Base-by-base conservation (phyloP, 2,113 vertebrate genomes). In the Onychostruthus taczanowskii region DNA sequence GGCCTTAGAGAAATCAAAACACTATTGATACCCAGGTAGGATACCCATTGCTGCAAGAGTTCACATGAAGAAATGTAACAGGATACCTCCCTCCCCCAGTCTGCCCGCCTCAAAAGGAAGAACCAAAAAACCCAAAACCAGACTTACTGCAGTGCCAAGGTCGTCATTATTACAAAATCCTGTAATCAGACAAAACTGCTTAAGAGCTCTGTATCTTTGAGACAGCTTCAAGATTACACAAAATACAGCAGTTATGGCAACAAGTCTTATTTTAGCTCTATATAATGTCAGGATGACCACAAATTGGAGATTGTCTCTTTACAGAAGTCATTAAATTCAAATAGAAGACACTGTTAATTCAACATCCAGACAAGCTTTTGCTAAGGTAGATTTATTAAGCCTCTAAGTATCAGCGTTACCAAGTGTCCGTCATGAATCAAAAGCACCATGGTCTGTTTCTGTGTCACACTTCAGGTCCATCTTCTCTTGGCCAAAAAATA, bases 71-170 rank as follows among this genome's bases (percentile, higher is more conserved):
- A 80, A 55, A 69, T n/a, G 23, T 0, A 58, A 43, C 39, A 77
- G 59, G 11, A 39, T 6, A 24, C 1, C 2, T 10, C 17, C 33
- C 22, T 58, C 6, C n/a, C n/a, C 10, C 10, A 61, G 0, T 8
- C 17, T 53, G 16, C 33, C 21, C 46, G 44, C 17, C 6, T 2
- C 7, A 18, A 53, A 64, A 58, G 27, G 33, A 8, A 62, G 26
- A 84, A 49, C 5, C 5, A 69, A 76, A 62, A 41, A 30, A 6
- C 10, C 47, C 47, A 3, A 63, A 49, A 41, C 12, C 41, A 76
- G 55, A 49, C 41, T 63, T 44, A 31, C 14, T 52, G 16, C n/a
- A 68, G 28, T 26, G 23, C 15, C 10, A 3, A 27, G 50, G 9
- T 18, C 50, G 47, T 41, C 52, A 27, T 61, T 77, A 46, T 30